Evolutionary conservation across 2,113 vertebrate genomes (phyloP), one percentile per base, ranked within the genome.

Genomic region (Heteronetta atricapilla): DNA sequence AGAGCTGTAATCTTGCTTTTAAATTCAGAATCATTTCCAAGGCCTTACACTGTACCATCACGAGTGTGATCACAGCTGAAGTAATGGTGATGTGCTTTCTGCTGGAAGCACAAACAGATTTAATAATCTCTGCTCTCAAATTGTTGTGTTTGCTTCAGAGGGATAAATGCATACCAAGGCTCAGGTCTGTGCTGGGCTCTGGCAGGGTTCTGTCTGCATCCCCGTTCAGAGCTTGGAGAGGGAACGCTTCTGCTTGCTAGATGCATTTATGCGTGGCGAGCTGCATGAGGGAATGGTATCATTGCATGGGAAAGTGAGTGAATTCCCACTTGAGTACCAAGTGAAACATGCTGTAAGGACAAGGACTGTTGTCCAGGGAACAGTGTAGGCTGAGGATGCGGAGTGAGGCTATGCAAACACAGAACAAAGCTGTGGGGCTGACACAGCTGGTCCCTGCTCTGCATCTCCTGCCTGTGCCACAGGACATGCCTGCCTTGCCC

Each of bases 191-290:
- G 56, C 23, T 60, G 25, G 13, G 52, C 69, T 38, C 19, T 26
- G 26, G 17, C 34, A 4, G 29, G 75, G 28, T 29, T 50, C 9
- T 19, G 48, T 31, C 53, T 28, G 36, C 18, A 4, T 60, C 14
- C 33, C 36, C 1, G 1, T 28, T 33, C 26, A 22, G 16, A 25
- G 8, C 60, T 22, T 2, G 0, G 31, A 10, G 73, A 11, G 21
- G 40, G 8, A 18, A 46, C 0, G 15, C 3, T 0, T 34, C 38
- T 0, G 0, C 33, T 36, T 22, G 50, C 40, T 75, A 40, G 50
- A 5, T 28, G 60, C 20, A 4, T 40, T 26, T 13, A 16, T 38
- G 50, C 1, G 1, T 17, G 60, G 40, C 28, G 8, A 21, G 33
- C 23, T n/a, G 68, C 46, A 9, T 20, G 1, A 18, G 10, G 48